phyloP scores from a whole-genome alignment of 2,888 invertebrate species.

The Volucella inanis region DNA sequence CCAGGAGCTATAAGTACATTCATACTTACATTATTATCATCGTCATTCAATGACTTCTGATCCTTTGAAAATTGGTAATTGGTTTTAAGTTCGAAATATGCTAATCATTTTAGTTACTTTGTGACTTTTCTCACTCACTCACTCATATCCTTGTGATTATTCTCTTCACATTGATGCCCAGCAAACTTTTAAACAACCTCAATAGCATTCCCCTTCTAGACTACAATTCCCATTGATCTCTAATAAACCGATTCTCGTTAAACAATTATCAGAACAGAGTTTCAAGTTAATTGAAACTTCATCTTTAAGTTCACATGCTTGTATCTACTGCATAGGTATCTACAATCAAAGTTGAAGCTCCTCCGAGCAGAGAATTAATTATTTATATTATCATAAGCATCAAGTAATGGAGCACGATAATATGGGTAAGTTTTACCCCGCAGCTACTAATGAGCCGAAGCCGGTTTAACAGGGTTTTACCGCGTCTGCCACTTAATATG shows the following conservation, averaged over 20 bases:
- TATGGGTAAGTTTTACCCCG: conserved; percentile 57
- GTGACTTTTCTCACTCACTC: background rate
- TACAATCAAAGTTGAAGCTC: background rate
- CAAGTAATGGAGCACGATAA: conserved; percentile 73
- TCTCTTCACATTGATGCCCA: background rate
- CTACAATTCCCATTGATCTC: conserved; percentile 38
- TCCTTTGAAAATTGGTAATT: too few relatives aligned
- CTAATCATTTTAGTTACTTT: too few relatives aligned
- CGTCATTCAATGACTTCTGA: too few relatives aligned
- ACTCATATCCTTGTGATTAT: background rate
- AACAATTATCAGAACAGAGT: conserved; percentile 48
- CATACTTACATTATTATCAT: too few relatives aligned
- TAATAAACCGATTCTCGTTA: conserved; percentile 62
- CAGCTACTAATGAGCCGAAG: conserved; percentile 71
- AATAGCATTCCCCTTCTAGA: conserved; percentile 1
- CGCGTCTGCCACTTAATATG: conserved; percentile 65
- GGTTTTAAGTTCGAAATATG: too few relatives aligned
- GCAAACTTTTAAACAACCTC: conserved; percentile 4
- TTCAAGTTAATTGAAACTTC: conserved; percentile 56
- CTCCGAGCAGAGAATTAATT: conserved; percentile 58
- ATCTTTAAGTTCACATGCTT: conserved; percentile 3
- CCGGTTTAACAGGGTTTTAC: conserved; percentile 52
- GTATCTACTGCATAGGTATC: background rate
- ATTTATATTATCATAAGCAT: conserved; percentile 73
- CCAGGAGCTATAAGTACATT: too few relatives aligned